Base-by-base conservation (phyloP, 2,888 invertebrate genomes). In the Drosophila seclusa region DNA sequence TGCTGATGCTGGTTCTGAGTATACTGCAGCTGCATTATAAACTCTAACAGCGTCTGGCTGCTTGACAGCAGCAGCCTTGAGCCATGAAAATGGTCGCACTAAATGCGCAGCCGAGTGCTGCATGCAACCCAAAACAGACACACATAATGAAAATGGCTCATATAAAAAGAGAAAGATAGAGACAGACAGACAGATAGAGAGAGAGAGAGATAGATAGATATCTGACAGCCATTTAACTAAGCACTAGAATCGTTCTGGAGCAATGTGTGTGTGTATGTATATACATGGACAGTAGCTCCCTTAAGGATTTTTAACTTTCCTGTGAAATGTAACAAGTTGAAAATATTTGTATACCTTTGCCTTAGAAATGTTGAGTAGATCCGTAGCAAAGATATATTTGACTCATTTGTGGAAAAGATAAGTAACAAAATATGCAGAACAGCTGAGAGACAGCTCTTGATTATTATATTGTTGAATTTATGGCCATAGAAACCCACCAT, bases 111-210 rank as follows among this genome's bases (percentile, higher is more conserved):
- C 69, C 59, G 52, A 72, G 45, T 45, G 73, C 69, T 68, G 65
- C 64, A 68, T 68, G 48, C 52, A 29, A 21, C 31, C 45, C 32
- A 38, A 61, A 57, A 66, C 63, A 80, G 53, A 73, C 69, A 65
- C 52, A 72, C 73, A 87, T 82, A 87, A 83, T 84, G 84, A 82
- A 84, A 75, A 84, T 73, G 72, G 76, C 71, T 76, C 67, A 48
- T 54, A 53, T 32, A 48, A n/a, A 60, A 50, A 60, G 27, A 32
- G 32, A 48, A n/a, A 54, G 48, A 57, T 18, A 38, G 21, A 32
- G 24, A 0, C 32, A 34, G 68, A 38, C 59, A 58, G 34, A 40
- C 11, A 59, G 42, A 62, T 10, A 36, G 18, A 65, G 38, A 57
- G 38, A 36, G 31, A 6, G 24, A 16, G n/a, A 55, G 10, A 40